Base-by-base conservation (phyloP, 2,113 vertebrate genomes). In the Aegithalos caudatus region DNA sequence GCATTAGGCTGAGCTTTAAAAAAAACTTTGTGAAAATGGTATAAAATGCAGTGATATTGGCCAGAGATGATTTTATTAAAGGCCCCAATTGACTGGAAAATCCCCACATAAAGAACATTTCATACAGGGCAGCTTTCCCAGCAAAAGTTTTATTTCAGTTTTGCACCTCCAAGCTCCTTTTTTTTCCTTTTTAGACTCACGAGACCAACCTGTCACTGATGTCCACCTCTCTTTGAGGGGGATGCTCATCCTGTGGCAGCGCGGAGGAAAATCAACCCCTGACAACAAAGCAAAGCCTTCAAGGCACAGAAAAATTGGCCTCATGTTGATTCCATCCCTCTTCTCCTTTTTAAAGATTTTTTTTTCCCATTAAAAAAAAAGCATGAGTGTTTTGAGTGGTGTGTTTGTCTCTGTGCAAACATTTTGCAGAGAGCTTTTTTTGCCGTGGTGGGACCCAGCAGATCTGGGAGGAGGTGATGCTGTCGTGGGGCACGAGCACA, bases 101-200 rank as follows among this genome's bases (percentile, higher is more conserved):
- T 14, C 31, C 27, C 16, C 11, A 2, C 0, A 0, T 40, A 16
- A 40, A 70, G 47, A 51, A 44, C 2, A 0, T 47, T 51, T 42
- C 40, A 2, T 16, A 4, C n/a, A 50, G 62, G 23, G 53, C 15
- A 14, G 21, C 45, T 62, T 70, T 78, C 57, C 9, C 81, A 92
- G 37, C n/a, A n/a, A 16, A 72, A 78, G 38, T 37, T 88, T 24
- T 38, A 2, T 57, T 88, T 81, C 38, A 31, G 2, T 64, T 86
- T 72, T 47, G 40, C 2, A 2, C 47, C 24, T 70, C 40, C n/a
- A 60, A 16, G 20, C 11, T 9, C 14, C 8, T 28, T 64, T 38
- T 42, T n/a, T 24, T 24, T 22, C 12, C 29, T 38, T 47, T 51
- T 10, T 38, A 33, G 35, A 31, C 38, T 42, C 44, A 2, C 1